A percentile compares a stretch with the other conserved stretches of the same genome.
Conservation (phyloP, 2,888 invertebrate genomes). For the Morpho deidamia region DNA sequence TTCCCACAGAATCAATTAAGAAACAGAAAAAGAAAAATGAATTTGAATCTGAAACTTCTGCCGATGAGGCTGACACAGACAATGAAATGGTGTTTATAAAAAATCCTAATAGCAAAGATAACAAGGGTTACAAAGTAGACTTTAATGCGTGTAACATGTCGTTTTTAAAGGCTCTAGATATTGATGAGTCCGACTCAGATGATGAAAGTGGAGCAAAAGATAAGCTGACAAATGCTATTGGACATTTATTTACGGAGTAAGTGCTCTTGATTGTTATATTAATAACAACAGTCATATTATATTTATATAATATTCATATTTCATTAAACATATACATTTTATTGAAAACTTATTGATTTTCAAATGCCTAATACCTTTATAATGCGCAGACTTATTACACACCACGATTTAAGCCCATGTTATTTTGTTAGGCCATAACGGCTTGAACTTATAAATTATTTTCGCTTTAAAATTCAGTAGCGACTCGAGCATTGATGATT, state of each 20-base stretch:
- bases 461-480: slow-evolving; percentile 30
- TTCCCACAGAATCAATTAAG: slow-evolving; percentile 37
- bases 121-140: slow-evolving; percentile 51
- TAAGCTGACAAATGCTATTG: slow-evolving; percentile 84
- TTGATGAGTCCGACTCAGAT: slow-evolving; percentile 86
- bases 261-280: slow-evolving; percentile 26
- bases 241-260: slow-evolving; percentile 87
- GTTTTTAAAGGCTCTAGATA: slow-evolving; percentile 68
- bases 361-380: too few species aligned
- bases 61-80: slow-evolving; percentile 78
- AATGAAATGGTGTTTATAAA: slow-evolving; percentile 80
- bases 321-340: too few species aligned
- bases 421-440: too few species aligned
- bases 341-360: too few species aligned
- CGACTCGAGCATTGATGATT: slow-evolving; percentile 63
- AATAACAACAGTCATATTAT: neutral
- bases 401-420: too few species aligned
- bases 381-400: too few species aligned
- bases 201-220: slow-evolving; percentile 84
- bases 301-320: too few species aligned
- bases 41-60: slow-evolving; percentile 77
- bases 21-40: slow-evolving; percentile 54
- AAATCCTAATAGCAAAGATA: slow-evolving; percentile 55
- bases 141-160: slow-evolving; percentile 69
- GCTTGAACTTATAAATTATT: neutral